phyloP scores from a whole-genome alignment of 2,113 vertebrate species.

The Periophthalmus modestus region DNA sequence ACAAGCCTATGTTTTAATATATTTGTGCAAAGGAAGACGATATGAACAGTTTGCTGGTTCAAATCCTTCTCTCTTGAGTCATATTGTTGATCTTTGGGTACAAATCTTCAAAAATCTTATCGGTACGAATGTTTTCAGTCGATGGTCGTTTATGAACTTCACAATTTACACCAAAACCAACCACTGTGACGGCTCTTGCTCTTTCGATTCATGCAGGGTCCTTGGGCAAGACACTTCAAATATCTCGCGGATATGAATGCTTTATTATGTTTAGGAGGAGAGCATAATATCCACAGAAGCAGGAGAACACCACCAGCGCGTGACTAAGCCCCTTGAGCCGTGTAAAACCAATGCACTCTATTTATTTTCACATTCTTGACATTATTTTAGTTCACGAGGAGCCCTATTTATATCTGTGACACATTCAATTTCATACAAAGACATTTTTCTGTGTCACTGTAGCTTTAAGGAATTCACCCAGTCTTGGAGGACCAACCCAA shows the following conservation, averaged over 20 bases:
- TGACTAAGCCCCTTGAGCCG: too few species aligned
- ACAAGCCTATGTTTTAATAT: too few species aligned
- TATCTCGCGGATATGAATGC: neutral
- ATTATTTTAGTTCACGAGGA: neutral
- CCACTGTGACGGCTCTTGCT: neutral
- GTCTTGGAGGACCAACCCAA: conserved; percentile 46
- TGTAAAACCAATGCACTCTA: too few species aligned
- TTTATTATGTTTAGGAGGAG: neutral
- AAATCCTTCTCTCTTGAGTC: too few species aligned
- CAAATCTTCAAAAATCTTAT: too few species aligned
- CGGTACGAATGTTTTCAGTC: too few species aligned
- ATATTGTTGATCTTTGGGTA: too few species aligned
- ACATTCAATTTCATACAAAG: neutral
- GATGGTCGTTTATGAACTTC: neutral
- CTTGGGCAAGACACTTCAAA: neutral
- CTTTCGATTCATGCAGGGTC: neutral
- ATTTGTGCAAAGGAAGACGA: too few species aligned
- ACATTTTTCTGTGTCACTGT: neutral
- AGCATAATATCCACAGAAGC: neutral
- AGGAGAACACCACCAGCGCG: too few species aligned
- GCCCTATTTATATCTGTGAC: neutral
- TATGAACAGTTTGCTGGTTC: too few species aligned
- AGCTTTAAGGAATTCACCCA: neutral
- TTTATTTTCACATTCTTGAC: too few species aligned
- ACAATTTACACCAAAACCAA: neutral